phyloP scores from a whole-genome alignment of 2,888 invertebrate species.

The Cyrtodaria siliqua region DNA sequence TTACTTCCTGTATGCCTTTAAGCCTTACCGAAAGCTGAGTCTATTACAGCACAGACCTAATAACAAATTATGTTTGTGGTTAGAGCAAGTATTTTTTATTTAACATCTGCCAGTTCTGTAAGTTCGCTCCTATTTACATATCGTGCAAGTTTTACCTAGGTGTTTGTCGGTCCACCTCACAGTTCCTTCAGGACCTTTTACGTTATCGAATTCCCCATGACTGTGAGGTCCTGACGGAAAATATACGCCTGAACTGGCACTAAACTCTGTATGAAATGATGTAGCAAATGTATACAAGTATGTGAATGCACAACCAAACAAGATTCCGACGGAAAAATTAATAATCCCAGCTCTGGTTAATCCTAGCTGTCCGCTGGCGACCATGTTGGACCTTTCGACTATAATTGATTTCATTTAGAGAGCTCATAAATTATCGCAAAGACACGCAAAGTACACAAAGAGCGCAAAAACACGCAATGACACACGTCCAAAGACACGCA shows the following conservation, averaged over 20 bases:
- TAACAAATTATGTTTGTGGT: too few species aligned
- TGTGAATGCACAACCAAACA: constrained; percentile 68
- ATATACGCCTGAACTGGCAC: constrained; percentile 7
- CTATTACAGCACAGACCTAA: too few species aligned
- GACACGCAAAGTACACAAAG: too few species aligned
- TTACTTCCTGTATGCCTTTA: too few species aligned
- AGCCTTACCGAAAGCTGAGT: too few species aligned
- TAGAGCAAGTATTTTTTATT: too few species aligned
- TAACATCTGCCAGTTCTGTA: too few species aligned
- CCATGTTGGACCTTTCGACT: constrained; percentile 28
- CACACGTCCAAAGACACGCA: too few species aligned
- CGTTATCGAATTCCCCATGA: constrained; percentile 33
- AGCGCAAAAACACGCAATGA: too few species aligned
- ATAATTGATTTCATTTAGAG: background rate
- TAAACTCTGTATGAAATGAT: constrained; percentile 2
- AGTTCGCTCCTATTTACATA: too few species aligned
- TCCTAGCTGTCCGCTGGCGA: constrained; percentile 23
- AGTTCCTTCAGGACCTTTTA: constrained; percentile 22
- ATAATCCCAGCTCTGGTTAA: constrained; percentile 54
- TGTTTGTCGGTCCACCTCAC: constrained; percentile 38
- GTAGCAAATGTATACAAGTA: constrained; percentile 58
- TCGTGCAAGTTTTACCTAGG: too few species aligned
- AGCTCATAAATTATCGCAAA: too few species aligned
- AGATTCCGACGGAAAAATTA: constrained; percentile 67
- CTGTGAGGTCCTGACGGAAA: constrained; percentile 41